A percentile compares a stretch with the other conserved stretches of the same genome.
Conservation (phyloP, 2,888 invertebrate genomes). For the Neoitamus cyanurus region DNA sequence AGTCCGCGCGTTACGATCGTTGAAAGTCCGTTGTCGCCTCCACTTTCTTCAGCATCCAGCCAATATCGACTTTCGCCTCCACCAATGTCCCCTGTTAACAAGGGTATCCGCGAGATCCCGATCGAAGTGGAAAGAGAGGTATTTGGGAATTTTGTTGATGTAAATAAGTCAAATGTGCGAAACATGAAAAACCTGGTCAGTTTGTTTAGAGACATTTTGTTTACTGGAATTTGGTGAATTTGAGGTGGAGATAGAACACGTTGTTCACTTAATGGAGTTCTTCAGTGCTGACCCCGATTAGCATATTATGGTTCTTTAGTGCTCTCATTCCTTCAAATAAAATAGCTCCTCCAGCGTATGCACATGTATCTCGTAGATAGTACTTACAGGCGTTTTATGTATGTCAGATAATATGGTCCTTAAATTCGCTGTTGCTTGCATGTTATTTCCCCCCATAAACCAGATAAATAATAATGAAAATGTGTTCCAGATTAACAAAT, state of each 20-base stretch:
- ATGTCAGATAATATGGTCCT: no score
- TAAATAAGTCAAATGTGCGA: conserved; percentile 43
- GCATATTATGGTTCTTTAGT: not conserved
- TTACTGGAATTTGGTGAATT: conserved; percentile 1
- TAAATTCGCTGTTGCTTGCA: no score
- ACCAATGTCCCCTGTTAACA: conserved; percentile 22
- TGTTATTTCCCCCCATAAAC: no score
- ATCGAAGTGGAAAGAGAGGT: conserved; percentile 66
- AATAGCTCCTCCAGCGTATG: not conserved
- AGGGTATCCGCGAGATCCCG: conserved; percentile 63
- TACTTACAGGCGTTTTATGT: no score
- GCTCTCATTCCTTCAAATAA: not conserved
- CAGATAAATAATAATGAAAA: no score
- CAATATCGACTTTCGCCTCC: conserved; percentile 55
- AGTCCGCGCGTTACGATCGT: conserved; percentile 56
- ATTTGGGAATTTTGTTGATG: not conserved
- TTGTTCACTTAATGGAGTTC: conserved; percentile 10
- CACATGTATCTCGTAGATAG: not conserved
- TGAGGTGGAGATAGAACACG: conserved; percentile 25
- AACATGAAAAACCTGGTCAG: conserved; percentile 43
- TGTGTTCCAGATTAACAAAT: no score
- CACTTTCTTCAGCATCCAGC: conserved; percentile 57
- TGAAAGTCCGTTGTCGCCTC: conserved; percentile 58
- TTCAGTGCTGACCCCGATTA: not conserved
- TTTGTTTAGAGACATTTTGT: not conserved